phyloP scores from a whole-genome alignment of 1,140 invertebrate genomes.

The Pseudomyrmex concolor region DNA sequence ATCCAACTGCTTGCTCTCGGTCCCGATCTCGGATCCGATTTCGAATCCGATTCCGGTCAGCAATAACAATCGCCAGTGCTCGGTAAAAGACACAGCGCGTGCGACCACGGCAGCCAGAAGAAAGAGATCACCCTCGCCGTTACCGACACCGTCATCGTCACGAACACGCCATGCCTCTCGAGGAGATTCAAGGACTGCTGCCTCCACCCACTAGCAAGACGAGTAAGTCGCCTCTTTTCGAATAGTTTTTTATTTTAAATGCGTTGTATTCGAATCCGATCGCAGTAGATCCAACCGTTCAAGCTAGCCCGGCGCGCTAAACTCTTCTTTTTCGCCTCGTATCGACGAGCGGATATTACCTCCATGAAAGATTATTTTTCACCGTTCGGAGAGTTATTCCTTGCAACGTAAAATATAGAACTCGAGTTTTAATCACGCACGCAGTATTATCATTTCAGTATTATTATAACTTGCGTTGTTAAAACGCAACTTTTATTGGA shows the following conservation, averaged over 20 bases:
- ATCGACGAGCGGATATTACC: neutral
- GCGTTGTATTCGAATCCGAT: too few relatives aligned
- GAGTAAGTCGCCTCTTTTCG: slow-evolving; percentile 65
- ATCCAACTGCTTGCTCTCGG: slow-evolving; percentile 65
- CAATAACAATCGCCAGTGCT: slow-evolving; percentile 35
- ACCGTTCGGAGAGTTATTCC: neutral
- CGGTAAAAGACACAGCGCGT: slow-evolving; percentile 37
- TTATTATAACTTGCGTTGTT: neutral
- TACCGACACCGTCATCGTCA: slow-evolving; percentile 80
- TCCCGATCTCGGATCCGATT: slow-evolving; percentile 57
- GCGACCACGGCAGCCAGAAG: slow-evolving; percentile 27
- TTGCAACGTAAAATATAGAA: neutral
- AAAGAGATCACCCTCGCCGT: slow-evolving; percentile 77
- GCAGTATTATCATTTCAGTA: neutral
- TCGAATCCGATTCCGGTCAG: slow-evolving; percentile 46
- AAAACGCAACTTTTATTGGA: neutral
- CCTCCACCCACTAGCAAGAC: slow-evolving; percentile 77
- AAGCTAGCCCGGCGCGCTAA: too few relatives aligned
- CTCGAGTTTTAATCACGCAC: slow-evolving; percentile 6
- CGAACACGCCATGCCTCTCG: slow-evolving; percentile 79
- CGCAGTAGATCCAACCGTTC: too few relatives aligned
- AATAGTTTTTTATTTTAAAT: too few relatives aligned
- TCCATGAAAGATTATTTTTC: neutral
- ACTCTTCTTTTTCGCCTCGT: too few relatives aligned
- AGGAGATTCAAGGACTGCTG: slow-evolving; percentile 80